A percentile compares a stretch with the other conserved stretches of the same genome.
Conservation (phyloP, 2,797 vertebrate genomes). For the Oceanodroma leucorhoa region DNA sequence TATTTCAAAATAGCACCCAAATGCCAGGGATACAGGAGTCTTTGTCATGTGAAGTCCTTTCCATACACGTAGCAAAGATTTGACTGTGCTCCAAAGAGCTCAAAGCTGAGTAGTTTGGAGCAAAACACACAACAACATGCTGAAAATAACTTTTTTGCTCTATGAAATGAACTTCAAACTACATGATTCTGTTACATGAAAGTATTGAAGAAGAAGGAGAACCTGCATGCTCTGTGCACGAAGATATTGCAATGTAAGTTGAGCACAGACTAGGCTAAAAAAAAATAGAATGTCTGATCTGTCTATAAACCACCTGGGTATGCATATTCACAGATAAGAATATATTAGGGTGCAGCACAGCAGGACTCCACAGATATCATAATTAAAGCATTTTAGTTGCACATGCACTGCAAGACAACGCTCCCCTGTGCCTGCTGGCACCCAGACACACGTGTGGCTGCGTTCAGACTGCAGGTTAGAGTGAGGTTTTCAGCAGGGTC, state of each 20-base stretch:
- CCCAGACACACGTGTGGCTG: rapidly evolving
- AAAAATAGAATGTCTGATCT: neutral
- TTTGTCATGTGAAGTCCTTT: neutral
- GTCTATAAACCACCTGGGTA: neutral
- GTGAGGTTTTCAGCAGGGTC: neutral
- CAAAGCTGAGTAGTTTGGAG: neutral
- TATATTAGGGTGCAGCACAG: neutral
- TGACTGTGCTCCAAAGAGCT: neutral
- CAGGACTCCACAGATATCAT: neutral
- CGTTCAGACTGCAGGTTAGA: neutral
- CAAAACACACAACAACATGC: neutral
- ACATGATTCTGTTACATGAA: neutral
- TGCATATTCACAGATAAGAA: neutral
- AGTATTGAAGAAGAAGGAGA: neutral
- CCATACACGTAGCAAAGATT: neutral
- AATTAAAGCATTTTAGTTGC: neutral
- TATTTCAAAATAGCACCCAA: neutral
- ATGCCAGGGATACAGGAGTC: neutral
- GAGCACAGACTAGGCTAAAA: neutral
- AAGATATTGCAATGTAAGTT: neutral
- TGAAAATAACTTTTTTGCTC: neutral
- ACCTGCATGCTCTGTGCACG: neutral
- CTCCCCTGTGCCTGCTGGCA: neutral
- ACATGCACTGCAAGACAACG: rapidly evolving
- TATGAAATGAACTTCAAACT: neutral